Evolutionary conservation across 2,888 invertebrate species (phyloP).

Genomic region (Aphelenchoides bicaudatus): DNA sequence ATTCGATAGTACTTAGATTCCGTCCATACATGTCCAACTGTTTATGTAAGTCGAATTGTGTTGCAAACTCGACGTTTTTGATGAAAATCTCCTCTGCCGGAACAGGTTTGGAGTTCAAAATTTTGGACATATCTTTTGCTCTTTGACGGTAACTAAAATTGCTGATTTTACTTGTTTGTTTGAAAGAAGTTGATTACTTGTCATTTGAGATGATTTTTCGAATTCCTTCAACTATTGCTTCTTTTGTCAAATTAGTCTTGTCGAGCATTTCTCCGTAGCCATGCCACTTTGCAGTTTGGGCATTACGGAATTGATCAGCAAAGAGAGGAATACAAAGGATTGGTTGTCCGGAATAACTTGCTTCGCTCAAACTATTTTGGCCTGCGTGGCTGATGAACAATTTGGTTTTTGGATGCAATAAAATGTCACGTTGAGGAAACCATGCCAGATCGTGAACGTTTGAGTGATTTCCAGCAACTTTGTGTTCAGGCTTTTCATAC

Average conservation of each 20-base stretch:
- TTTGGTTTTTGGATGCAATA: not conserved
- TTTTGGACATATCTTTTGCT: constrained; percentile 10
- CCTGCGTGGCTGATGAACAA: constrained; percentile 13
- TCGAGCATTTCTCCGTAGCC: constrained; percentile 19
- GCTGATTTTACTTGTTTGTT: no score
- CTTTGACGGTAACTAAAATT: not conserved
- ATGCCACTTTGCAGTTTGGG: constrained; percentile 12
- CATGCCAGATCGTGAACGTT: not conserved
- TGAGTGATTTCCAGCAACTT: not conserved
- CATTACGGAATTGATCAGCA: constrained; percentile 23
- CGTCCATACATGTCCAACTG: constrained; percentile 20
- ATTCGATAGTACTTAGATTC: not conserved
- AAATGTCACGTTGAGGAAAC: no score
- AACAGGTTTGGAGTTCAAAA: constrained; percentile 5
- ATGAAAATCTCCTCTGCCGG: not conserved
- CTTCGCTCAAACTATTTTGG: constrained; percentile 8
- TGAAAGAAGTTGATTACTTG: constrained; percentile 11
- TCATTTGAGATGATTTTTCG: constrained; percentile 16
- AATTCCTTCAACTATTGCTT: constrained; percentile 18
- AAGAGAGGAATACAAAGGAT: constrained; percentile 27
- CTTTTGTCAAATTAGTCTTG: constrained; percentile 25
- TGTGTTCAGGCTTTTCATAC: not conserved
- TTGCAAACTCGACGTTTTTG: constrained; percentile 4
- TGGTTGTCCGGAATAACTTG: constrained; percentile 26
- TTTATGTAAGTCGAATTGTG: constrained; percentile 1